Evolutionary conservation across 2,113 vertebrate species (phyloP), one percentile per base, ranked within the genome.

Genomic region (Microtus oregoni): DNA sequence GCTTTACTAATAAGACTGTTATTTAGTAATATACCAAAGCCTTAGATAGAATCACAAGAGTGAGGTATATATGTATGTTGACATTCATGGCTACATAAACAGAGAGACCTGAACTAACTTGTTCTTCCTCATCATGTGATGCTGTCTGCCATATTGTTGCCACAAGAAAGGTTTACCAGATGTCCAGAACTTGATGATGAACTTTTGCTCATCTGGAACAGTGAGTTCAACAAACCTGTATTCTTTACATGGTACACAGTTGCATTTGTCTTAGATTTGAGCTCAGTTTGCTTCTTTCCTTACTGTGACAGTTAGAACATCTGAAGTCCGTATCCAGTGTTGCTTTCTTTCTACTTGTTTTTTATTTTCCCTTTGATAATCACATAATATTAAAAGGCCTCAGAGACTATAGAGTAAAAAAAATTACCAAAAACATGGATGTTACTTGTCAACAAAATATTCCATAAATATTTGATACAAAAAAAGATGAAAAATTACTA

Each of bases 371-470:
- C 41, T 70, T 76, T 55, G 67, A 90, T 52, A 81, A 38, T 65
- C 47, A 50, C 3, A 13, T 38, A 73, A 55, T 55, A 58, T 24
- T 61, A 55, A 61, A 61, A 61, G 7, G 26, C 58, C 11, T 8
- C 17, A 65, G 61, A 86, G 32, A 44, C 92, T 22, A 61, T 55
- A 68, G 11, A 85, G 17, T 73, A 76, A 44, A 87, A 96, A 96
- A 87, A 41, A 6, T 72, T 44, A 90, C 32, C 32, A 26, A 77
- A 77, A 82, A 77, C 61, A 28, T 50, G 3, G 11, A 15, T 72
- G 67, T 44, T 55, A 67, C 38, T 0, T 90, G 19, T 58, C 47
- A 52, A 5, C 24, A 82, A 95, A 91, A 83, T 41, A 67, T 14
- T 82, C 9, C 26, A 50, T 38, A 70, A 86, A 17, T 90, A 50